Evolutionary conservation across 1,140 invertebrate species (phyloP).

Genomic region (Saccostrea glomerata): DNA sequence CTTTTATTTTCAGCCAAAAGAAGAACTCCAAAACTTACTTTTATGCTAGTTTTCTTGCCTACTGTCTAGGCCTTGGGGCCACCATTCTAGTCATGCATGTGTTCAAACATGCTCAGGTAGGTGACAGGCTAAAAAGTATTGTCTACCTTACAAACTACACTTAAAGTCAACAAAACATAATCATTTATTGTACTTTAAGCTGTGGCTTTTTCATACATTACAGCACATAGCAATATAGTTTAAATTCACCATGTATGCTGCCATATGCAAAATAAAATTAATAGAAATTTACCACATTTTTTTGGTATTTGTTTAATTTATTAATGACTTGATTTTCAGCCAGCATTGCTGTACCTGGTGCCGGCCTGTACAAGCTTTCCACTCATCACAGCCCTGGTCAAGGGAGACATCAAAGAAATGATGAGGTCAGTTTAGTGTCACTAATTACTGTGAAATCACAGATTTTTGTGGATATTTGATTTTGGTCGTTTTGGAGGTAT

Average conservation of each 20-base stretch:
- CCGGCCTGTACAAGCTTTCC: slow-evolving; percentile 96
- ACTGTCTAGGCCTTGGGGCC: slow-evolving; percentile 93
- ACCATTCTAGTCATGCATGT: slow-evolving; percentile 99
- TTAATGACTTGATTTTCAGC: slow-evolving; percentile 82
- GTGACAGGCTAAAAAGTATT: neutral
- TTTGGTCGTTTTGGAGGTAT: too few relatives aligned
- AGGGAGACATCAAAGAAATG: slow-evolving; percentile 93
- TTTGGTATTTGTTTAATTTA: too few relatives aligned
- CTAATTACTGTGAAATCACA: neutral
- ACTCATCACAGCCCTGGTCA: slow-evolving; percentile 89
- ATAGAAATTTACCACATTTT: too few relatives aligned
- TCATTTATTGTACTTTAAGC: too few relatives aligned
- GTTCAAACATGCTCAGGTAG: slow-evolving; percentile 94
- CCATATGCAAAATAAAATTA: too few relatives aligned
- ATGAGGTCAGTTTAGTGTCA: slow-evolving; percentile 88
- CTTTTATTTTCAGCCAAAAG: slow-evolving; percentile 85
- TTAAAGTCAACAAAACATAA: too few relatives aligned
- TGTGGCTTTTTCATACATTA: too few relatives aligned
- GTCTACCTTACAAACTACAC: too few relatives aligned
- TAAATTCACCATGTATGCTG: too few relatives aligned
- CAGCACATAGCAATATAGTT: too few relatives aligned
- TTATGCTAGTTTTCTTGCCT: slow-evolving; percentile 95
- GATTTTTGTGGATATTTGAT: neutral
- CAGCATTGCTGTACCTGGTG: slow-evolving; percentile 97
- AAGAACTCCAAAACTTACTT: slow-evolving; percentile 95